Evolutionary conservation across 1,140 invertebrate species (phyloP).

Genomic region (Theocolax elegans): DNA sequence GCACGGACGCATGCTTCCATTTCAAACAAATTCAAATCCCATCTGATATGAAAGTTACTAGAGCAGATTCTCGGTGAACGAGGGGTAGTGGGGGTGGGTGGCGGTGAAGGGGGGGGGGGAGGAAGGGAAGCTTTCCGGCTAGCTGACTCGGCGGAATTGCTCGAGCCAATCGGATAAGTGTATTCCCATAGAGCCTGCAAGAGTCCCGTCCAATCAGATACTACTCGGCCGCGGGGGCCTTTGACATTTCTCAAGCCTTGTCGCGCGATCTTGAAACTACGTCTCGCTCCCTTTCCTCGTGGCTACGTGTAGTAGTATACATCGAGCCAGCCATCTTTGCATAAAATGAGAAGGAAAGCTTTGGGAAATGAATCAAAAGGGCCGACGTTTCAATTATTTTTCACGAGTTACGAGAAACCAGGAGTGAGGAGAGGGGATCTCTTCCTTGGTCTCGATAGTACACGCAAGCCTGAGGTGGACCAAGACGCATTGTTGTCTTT

Average conservation of each 20-base stretch:
- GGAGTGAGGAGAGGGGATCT: no score
- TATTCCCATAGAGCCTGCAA: conserved; percentile 59
- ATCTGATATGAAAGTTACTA: conserved; percentile 56
- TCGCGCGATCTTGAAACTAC: conserved; percentile 55
- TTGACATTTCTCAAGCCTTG: conserved; percentile 66
- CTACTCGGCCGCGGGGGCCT: conserved; percentile 46
- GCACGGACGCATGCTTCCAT: conserved; percentile 33
- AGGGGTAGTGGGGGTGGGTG: conserved; percentile 5
- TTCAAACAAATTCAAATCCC: conserved; percentile 55
- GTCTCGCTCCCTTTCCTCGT: conserved; percentile 24
- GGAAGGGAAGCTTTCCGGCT: conserved; percentile 43
- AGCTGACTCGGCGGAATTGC: conserved; percentile 64
- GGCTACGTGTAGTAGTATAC: no score
- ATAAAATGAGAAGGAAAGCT: conserved; percentile 58
- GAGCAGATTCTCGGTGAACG: conserved; percentile 35
- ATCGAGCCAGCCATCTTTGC: conserved; percentile 47
- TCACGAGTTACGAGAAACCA: conserved; percentile 39
- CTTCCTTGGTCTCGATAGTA: no score
- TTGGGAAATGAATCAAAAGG: conserved; percentile 61
- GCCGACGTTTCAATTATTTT: conserved; percentile 63
- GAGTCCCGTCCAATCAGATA: conserved; percentile 65
- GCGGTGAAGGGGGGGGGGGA: conserved; percentile 1
- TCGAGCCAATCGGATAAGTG: conserved; percentile 67
- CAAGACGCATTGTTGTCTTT: neutral
- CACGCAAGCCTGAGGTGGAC: neutral